A percentile compares a stretch with the other conserved stretches of the same genome.
phyloP scores from a whole-genome alignment of 2,888 invertebrate species.

The Beris morrisii region DNA sequence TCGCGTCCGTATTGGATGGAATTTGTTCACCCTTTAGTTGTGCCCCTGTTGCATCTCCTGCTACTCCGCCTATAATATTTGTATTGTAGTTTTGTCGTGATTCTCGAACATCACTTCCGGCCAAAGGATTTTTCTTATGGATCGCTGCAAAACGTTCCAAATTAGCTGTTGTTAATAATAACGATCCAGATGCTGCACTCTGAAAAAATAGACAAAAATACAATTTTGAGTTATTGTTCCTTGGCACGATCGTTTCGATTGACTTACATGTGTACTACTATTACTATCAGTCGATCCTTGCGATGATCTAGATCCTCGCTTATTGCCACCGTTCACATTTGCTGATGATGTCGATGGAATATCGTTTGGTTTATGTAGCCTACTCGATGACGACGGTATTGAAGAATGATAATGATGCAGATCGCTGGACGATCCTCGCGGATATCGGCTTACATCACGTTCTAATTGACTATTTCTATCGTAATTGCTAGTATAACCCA shows the following conservation, averaged over 20 bases:
- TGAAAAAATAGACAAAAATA: slow-evolving; percentile 47
- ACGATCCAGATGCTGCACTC: slow-evolving; percentile 81
- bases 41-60: not conserved
- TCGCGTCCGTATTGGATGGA: slow-evolving; percentile 43
- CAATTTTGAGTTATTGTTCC: too few species aligned
- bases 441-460: slow-evolving; percentile 18
- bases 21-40: slow-evolving; percentile 23
- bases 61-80: slow-evolving; percentile 34
- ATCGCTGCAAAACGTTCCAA: slow-evolving; percentile 62
- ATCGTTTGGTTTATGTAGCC: slow-evolving; percentile 1
- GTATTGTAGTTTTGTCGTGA: slow-evolving; percentile 28
- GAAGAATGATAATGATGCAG: not conserved
- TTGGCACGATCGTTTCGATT: slow-evolving; percentile 46
- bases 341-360: not conserved
- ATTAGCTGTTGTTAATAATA: slow-evolving; percentile 78
- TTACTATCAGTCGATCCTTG: slow-evolving; percentile 73
- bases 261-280: slow-evolving; percentile 77
- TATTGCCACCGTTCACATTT: slow-evolving; percentile 35
- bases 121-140: slow-evolving; percentile 51
- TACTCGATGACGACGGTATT: not conserved
- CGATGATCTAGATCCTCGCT: slow-evolving; percentile 64
- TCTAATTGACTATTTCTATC: slow-evolving; percentile 18
- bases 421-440: slow-evolving; percentile 22
- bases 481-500: slow-evolving; percentile 27
- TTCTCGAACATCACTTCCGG: slow-evolving; percentile 10